Conservation (phyloP, 2,797 vertebrate genomes). For the Phrynocephalus forsythii region DNA sequence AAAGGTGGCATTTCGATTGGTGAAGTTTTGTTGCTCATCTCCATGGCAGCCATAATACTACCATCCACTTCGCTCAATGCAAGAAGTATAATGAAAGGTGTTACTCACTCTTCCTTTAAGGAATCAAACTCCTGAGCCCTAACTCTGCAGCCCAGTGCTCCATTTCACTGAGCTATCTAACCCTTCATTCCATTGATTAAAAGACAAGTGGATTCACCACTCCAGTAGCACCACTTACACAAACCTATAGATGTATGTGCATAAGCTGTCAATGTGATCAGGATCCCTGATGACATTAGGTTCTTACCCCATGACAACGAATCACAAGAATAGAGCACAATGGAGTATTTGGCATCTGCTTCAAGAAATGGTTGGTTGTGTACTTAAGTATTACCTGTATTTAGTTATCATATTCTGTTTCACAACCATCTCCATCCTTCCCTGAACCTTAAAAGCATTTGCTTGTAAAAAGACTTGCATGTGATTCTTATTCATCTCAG, state of each 20-base stretch:
- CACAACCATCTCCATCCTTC: not conserved
- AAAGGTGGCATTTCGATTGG: not conserved
- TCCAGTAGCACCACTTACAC: too few relatives aligned
- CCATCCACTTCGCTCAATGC: not conserved
- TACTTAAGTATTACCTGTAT: not conserved
- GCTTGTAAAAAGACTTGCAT: not conserved
- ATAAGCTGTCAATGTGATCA: too few relatives aligned
- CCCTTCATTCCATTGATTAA: too few relatives aligned
- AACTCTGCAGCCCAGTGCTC: too few relatives aligned
- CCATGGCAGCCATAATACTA: not conserved
- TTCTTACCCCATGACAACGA: not conserved
- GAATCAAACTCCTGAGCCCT: too few relatives aligned
- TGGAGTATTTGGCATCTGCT: not conserved
- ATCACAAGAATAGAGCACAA: not conserved
- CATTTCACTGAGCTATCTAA: too few relatives aligned
- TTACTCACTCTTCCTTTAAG: too few relatives aligned
- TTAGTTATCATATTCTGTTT: not conserved
- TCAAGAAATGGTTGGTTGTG: not conserved
- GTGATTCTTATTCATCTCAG: not conserved
- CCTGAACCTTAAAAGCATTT: not conserved
- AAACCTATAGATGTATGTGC: too few relatives aligned
- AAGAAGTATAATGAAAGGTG: not conserved
- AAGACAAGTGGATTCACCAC: too few relatives aligned
- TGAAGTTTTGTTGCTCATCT: not conserved
- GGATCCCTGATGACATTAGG: not conserved